These are phyloP conservation scores for Streblospio benedicti DNA, from an alignment of 1,140 invertebrate species.

Conservation along the genomic window DNA sequence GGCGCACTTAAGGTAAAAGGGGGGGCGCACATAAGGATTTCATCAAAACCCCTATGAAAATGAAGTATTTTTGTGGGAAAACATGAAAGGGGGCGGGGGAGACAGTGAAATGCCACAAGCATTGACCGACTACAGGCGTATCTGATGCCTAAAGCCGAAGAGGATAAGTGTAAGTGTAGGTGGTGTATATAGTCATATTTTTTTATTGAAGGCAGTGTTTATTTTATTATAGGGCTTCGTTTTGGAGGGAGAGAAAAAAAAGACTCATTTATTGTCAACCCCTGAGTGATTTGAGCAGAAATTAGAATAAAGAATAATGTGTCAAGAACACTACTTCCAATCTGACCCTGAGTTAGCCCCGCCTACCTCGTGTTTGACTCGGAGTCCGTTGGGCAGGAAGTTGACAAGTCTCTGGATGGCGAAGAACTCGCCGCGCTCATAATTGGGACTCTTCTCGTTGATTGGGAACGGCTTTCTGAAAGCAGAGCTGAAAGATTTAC, in stretches of 20 bases:
- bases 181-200: neutral
- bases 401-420: constrained; percentile 25
- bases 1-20: too few species aligned
- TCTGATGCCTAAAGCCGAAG: too few species aligned
- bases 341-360: neutral
- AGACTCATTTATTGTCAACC: neutral
- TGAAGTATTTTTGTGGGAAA: too few species aligned
- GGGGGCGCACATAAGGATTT: too few species aligned
- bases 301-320: neutral
- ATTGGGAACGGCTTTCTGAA: constrained; percentile 1
- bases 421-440: constrained; percentile 24
- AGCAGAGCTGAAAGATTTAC: too few species aligned
- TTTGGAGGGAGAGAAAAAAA: neutral
- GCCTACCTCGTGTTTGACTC: constrained; percentile 30
- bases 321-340: neutral
- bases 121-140: too few species aligned
- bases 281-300: neutral
- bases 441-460: constrained; percentile 18
- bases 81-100: too few species aligned
- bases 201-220: neutral
- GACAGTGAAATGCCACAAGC: too few species aligned
- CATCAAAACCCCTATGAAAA: too few species aligned
- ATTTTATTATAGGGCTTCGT: neutral
- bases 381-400: constrained; percentile 24
- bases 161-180: too few species aligned